Evolutionary conservation across 2,888 invertebrate species (phyloP).

Genomic region (Anthophora plumipes): DNA sequence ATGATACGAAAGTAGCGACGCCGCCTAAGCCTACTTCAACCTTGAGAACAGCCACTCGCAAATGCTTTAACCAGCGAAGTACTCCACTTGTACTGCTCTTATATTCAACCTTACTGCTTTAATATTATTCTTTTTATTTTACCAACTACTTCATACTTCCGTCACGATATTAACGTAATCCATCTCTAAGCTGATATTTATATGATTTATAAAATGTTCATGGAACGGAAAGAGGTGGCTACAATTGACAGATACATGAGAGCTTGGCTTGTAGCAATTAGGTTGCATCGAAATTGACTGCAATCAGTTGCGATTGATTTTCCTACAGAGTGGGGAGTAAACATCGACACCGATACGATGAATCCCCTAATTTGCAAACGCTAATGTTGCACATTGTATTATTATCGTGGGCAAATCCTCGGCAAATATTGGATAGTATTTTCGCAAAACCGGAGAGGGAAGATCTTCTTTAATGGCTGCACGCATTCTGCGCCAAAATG

Average conservation of each 20-base stretch:
- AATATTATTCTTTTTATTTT: background rate
- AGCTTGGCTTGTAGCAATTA: conserved; percentile 2
- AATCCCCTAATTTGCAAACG: background rate
- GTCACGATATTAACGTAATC: too few species aligned
- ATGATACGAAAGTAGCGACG: conserved; percentile 8
- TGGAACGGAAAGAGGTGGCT: background rate
- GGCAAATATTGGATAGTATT: background rate
- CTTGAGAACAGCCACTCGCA: conserved; percentile 47
- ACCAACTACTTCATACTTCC: conserved; percentile 4
- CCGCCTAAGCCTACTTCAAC: conserved; percentile 46
- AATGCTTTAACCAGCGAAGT: conserved; percentile 46
- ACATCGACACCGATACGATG: background rate
- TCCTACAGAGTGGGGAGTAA: background rate
- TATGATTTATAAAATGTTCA: too few species aligned
- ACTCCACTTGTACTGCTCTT: conserved; percentile 69
- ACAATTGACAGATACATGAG: background rate
- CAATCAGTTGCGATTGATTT: too few species aligned
- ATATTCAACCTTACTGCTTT: background rate
- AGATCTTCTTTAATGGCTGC: conserved; percentile 6
- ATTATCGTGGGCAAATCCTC: background rate
- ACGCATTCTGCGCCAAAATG: background rate
- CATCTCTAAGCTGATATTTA: too few species aligned
- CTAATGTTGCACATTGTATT: background rate
- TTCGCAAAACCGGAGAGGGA: background rate
- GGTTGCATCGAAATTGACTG: background rate